Percentiles rank a stretch among this genome's conserved stretches.
phyloP scores from a whole-genome alignment of 2,797 vertebrate genomes.

The Cynopterus sphinx region DNA sequence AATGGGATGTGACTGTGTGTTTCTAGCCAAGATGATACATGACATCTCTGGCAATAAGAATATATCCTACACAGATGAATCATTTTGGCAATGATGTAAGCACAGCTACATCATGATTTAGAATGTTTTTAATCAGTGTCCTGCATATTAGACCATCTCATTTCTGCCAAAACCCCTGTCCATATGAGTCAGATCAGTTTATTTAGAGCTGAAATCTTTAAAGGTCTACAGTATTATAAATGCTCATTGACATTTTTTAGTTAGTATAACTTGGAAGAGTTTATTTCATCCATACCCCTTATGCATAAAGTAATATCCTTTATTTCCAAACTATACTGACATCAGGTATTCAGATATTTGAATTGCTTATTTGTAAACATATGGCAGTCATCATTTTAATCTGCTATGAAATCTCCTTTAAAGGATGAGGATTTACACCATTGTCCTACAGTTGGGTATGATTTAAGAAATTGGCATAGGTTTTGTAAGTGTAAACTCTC shows the following conservation, averaged over 20 bases:
- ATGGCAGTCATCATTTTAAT: constrained; percentile 32
- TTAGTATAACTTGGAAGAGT: constrained; percentile 57
- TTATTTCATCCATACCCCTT: constrained; percentile 34
- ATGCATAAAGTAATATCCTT: constrained; percentile 27
- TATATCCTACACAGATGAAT: constrained; percentile 74
- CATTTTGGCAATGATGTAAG: constrained; percentile 75
- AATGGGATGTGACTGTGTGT: constrained; percentile 69
- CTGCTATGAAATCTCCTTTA: constrained; percentile 43
- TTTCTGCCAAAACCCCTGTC: constrained; percentile 69
- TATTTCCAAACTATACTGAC: constrained; percentile 49
- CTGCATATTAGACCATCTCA: constrained; percentile 57
- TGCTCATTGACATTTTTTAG: constrained; percentile 56
- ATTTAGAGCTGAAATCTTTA: constrained; percentile 68
- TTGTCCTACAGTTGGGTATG: constrained; percentile 15
- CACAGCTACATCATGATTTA: constrained; percentile 70
- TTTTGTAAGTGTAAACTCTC: constrained; percentile 45
- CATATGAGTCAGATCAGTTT: constrained; percentile 67
- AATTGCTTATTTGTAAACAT: constrained; percentile 40
- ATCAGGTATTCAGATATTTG: constrained; percentile 41
- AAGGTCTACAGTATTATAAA: constrained; percentile 57
- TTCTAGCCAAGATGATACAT: constrained; percentile 67
- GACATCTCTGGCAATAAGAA: constrained; percentile 74
- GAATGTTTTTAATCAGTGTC: constrained; percentile 71
- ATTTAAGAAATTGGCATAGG: constrained; percentile 49
- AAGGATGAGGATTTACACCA: constrained; percentile 41